Evolutionary conservation across 2,113 vertebrate genomes (phyloP).

Genomic region (Brevimyrus niger): DNA sequence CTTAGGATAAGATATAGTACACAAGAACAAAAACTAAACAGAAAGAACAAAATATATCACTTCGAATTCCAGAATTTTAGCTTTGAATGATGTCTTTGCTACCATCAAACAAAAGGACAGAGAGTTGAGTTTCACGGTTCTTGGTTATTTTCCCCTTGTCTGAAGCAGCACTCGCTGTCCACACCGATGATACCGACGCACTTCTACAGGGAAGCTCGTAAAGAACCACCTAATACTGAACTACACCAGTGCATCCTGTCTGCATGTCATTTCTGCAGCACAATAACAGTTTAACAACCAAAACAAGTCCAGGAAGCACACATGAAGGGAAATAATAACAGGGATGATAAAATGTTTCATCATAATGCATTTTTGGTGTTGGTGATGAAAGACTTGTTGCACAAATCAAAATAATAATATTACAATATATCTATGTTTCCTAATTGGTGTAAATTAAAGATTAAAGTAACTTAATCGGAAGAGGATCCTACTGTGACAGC

Average conservation of each 20-base stretch:
- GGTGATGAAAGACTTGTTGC: not conserved
- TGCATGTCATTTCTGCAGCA: not conserved
- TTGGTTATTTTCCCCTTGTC: not conserved
- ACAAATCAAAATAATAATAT: not conserved
- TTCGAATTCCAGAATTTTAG: not conserved
- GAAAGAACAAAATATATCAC: not conserved
- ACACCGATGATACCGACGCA: not conserved
- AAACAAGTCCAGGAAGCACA: not conserved
- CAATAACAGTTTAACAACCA: not conserved
- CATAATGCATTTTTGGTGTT: not conserved
- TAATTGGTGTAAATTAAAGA: not conserved
- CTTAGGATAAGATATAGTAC: not conserved
- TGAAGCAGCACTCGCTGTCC: not conserved
- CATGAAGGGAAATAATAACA: not conserved
- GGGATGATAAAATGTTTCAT: not conserved
- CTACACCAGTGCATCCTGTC: not conserved
- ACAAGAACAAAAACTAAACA: not conserved
- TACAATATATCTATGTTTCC: not conserved
- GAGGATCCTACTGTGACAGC: not conserved
- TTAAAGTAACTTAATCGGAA: not conserved
- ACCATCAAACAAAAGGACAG: not conserved
- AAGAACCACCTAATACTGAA: not conserved
- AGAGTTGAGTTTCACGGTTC: not conserved
- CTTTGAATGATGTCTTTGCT: not conserved
- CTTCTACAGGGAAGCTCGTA: not conserved